Evolutionary conservation across 30 jellyfish, hydroid and myxozoan genomes (phyloP), one percentile per base, ranked within the genome.

Genomic region (Chrysaora quinquecirrha): DNA sequence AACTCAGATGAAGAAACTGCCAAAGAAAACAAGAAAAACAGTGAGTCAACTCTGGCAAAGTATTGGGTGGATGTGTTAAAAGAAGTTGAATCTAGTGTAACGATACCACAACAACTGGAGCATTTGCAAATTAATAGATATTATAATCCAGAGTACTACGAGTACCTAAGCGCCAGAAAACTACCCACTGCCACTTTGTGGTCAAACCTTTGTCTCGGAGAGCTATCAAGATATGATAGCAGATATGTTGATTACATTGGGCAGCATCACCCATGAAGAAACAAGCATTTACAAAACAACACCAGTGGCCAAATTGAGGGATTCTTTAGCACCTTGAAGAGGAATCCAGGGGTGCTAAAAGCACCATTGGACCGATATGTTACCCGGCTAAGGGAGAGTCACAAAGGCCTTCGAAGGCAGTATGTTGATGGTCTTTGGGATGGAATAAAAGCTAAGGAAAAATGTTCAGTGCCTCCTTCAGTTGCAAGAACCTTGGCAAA

Each of bases 401-500:
- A 68, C 80, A 68, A 68, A 35, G 64, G 80, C 7, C 23, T 68
- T 0, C 63, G 58, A 34, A 22, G 80, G 18, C 80, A 68, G 30
- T 68, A 12, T 31, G 32, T 34, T 21, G 64, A 68, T 68, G 80
- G 63, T 1, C 80, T 68, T 25, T 68, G 80, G 80, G 30, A 25
- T 12, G 64, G 80, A 23, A 27, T 31, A 18, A 19, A 4, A 2
- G 30, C 23, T 21, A 30, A 30, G 3, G 80, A 31, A 23, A 20
- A 28, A 19, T 29, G 30, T 2, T 14, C 64, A 0, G 16, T 35
- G 11, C 20, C 25, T 4, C 11, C 9, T 6, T 4, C 9, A 12
- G 12, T n/a, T 20, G 72, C 12, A 6, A 25, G n/a, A 20, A 25
- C 9, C 6, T 4, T n/a, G 9, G 33, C 72, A 6, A 22, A 10